Percentiles rank a stretch among this genome's conserved stretches.
Conservation (phyloP, 2,113 vertebrate genomes). For the Tinamus guttatus region DNA sequence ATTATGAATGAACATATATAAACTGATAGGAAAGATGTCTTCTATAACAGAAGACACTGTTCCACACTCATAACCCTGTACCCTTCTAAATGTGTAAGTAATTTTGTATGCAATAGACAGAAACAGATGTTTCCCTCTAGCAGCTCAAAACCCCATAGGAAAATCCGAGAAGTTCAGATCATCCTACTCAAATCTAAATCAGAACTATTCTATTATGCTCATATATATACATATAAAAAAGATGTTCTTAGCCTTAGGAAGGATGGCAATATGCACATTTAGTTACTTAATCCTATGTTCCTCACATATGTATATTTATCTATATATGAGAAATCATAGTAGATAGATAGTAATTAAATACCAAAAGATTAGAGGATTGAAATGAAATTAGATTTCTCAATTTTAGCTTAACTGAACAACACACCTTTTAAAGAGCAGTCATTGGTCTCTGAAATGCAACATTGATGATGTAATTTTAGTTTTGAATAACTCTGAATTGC, state of each 20-base stretch:
- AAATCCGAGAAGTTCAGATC: neutral
- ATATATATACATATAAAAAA: neutral
- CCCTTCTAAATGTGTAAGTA: neutral
- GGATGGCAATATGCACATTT: neutral
- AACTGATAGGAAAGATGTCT: neutral
- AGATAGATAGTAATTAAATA: neutral
- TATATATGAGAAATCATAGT: neutral
- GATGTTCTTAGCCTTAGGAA: neutral
- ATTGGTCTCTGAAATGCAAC: neutral
- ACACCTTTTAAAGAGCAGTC: neutral
- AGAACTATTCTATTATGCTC: neutral
- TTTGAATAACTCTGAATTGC: neutral
- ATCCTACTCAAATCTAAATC: neutral
- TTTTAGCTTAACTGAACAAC: neutral
- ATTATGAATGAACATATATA: neutral
- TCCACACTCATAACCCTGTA: neutral
- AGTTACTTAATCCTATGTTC: neutral
- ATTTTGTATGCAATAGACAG: neutral
- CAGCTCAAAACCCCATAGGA: neutral
- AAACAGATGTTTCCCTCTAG: neutral
- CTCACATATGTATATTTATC: neutral
- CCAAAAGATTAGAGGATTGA: neutral
- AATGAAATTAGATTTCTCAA: neutral
- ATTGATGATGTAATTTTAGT: neutral
- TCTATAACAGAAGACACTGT: neutral